Base-by-base conservation (phyloP, 2,113 vertebrate genomes). In the Hepsetus odoe region DNA sequence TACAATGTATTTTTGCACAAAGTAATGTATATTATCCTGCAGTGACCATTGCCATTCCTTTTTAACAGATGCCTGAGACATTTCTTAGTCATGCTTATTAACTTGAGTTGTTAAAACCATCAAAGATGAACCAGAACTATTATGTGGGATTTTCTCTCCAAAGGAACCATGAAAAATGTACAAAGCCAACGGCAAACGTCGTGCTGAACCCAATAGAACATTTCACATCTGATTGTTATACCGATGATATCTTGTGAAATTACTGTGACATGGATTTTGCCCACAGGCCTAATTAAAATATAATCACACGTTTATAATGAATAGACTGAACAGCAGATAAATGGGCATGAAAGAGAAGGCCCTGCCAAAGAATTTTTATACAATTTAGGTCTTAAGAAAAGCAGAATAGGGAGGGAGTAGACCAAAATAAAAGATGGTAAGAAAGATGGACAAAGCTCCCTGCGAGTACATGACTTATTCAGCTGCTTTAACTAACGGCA, bases 171-270 rank as follows among this genome's bases (percentile, higher is more conserved):
- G 30, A 51, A 32, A 51, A 51, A 26, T 26, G 12, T 53, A 65
- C 8, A 38, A 53, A 14, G 22, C 4, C 30, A 65, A 38, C 4
- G 18, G 30, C 10, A 11, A 38, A 5, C 12, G n/a, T 65, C 13
- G 18, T n/a, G 32, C 61, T 38, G 33, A 38, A 65, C 28, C 10
- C 20, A 26, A 44, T 38, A 7, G 58, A 62, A 61, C 35, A n/a
- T 32, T 49, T 49, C 1, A 73, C 8, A 22, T 65, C 5, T n/a
- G n/a, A 65, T 22, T 65, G 61, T 65, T 38, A 20, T 11, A 38
- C 2, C 38, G 16, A 38, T 62, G n/a, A 62, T 65, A 65, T 65
- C 35, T 65, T 65, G 33, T 65, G 20, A 38, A 65, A 38, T 65
- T 65, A 65, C 18, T 35, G 59, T 62, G 30, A 62, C 59, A 7